Evolutionary conservation across 1,140 invertebrate species (phyloP).

Genomic region (Andricus grossulariae): DNA sequence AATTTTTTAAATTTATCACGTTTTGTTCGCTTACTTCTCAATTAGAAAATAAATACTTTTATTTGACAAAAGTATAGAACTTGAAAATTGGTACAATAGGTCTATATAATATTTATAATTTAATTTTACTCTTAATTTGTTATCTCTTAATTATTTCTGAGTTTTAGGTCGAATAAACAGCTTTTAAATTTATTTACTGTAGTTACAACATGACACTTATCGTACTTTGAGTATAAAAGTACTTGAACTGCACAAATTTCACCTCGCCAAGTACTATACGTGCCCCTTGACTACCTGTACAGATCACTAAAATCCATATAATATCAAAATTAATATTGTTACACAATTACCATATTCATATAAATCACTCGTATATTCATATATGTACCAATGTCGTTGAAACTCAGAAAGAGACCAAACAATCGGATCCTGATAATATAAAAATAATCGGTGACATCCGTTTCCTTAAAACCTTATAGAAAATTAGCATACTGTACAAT

Average conservation of each 20-base stretch:
- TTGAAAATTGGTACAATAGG: no score
- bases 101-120: no score
- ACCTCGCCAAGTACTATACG: conserved; percentile 8
- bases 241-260: conserved; percentile 1
- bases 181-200: background rate
- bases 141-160: no score
- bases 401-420: conserved; percentile 29
- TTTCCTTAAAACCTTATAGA: conserved; percentile 48
- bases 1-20: no score
- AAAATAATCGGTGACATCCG: conserved; percentile 40
- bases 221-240: background rate
- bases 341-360: conserved; percentile 35
- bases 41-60: no score
- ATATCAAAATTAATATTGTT: conserved; percentile 41
- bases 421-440: conserved; percentile 35
- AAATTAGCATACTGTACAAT: conserved; percentile 54
- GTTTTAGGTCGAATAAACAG: background rate
- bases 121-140: no score
- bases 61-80: no score
- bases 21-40: no score
- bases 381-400: conserved; percentile 31
- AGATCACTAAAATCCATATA: conserved; percentile 33
- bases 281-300: conserved; percentile 21
- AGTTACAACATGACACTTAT: background rate
- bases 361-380: conserved; percentile 40